A percentile compares a stretch with the other conserved stretches of the same genome.
Conservation (phyloP, 2,113 vertebrate species). For the Mesitornis unicolor region DNA sequence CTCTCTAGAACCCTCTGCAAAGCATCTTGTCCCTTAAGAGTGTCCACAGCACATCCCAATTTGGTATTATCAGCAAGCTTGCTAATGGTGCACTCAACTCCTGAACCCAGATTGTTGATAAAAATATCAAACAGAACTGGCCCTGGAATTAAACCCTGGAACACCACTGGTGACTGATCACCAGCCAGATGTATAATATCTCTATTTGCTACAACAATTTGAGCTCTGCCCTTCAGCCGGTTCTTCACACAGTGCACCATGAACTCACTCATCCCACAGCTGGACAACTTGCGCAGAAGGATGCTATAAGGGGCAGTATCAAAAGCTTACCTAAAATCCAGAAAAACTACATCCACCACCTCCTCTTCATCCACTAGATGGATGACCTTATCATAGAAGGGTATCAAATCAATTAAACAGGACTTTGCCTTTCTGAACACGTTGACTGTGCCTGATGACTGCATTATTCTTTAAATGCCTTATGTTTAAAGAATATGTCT, state of each 20-base stretch:
- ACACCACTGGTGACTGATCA: fast-evolving
- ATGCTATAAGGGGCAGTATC: not conserved
- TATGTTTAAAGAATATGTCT: not conserved
- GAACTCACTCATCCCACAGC: not conserved
- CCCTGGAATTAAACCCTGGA: not conserved
- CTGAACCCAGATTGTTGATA: not conserved
- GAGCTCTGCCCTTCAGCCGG: not conserved
- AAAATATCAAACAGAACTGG: not conserved
- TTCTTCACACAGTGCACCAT: not conserved
- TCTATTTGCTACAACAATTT: not conserved
- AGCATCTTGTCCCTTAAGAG: not conserved
- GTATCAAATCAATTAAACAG: not conserved
- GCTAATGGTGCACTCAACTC: not conserved
- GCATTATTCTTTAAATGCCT: not conserved
- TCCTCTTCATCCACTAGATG: not conserved
- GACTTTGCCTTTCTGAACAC: not conserved
- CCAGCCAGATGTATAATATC: not conserved
- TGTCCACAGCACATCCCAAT: not conserved
- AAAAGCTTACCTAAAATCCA: not conserved
- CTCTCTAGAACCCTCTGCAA: not conserved
- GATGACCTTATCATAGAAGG: not conserved
- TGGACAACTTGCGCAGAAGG: not conserved
- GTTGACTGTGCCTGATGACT: not conserved
- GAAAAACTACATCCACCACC: not conserved
- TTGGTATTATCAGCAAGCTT: not conserved